Evolutionary conservation across 2,888 invertebrate genomes (phyloP).

Genomic region (Argyra leucocephala): DNA sequence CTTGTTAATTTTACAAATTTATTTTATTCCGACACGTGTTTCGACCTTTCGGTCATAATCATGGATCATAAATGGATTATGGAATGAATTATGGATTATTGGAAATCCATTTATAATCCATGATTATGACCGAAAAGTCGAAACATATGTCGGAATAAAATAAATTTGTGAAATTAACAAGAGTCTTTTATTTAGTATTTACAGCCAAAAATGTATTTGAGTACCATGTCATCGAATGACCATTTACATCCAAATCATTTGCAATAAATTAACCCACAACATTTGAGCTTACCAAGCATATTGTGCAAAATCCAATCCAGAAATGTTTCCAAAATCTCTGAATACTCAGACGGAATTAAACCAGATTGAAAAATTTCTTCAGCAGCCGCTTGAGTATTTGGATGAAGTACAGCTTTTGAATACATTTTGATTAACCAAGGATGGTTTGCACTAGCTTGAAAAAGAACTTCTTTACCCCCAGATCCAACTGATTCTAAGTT

Average conservation of each 20-base stretch:
- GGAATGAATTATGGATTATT: constrained; percentile 30
- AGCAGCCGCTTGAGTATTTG: constrained; percentile 47
- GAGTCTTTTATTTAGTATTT: too few species aligned
- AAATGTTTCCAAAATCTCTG: constrained; percentile 51
- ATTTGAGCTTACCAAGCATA: constrained; percentile 30
- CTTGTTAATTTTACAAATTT: constrained; percentile 10
- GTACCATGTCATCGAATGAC: constrained; percentile 35
- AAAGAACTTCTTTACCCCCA: constrained; percentile 76
- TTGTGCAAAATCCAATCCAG: constrained; percentile 80
- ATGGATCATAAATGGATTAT: constrained; percentile 28
- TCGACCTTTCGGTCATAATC: constrained; percentile 29
- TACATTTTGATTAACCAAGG: constrained; percentile 57
- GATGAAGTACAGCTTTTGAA: constrained; percentile 45
- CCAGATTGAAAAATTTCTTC: constrained; percentile 57
- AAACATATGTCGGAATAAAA: constrained; percentile 29
- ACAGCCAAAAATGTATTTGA: constrained; percentile 29
- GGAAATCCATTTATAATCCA: too few species aligned
- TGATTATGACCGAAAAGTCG: too few species aligned
- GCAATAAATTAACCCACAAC: constrained; percentile 32
- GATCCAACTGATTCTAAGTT: constrained; percentile 85
- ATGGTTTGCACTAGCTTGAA: constrained; percentile 71
- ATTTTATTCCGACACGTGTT: constrained; percentile 29
- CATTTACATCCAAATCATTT: constrained; percentile 30
- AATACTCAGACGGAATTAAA: constrained; percentile 54
- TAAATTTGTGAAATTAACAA: too few species aligned